Conservation (phyloP, 2,113 vertebrate genomes). For the Hemichromis elongatus region DNA sequence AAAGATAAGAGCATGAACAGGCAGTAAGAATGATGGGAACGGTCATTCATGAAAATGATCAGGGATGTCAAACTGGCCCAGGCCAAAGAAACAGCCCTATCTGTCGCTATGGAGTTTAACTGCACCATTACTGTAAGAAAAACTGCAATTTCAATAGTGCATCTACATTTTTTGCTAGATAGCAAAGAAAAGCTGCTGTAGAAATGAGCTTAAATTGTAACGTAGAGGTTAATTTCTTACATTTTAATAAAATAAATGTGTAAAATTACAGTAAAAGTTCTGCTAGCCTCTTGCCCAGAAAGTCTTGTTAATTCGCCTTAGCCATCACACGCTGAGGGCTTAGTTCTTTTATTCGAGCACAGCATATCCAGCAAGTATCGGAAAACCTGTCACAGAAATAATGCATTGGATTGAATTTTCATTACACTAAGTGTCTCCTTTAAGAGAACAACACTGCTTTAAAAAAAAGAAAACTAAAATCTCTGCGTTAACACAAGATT, state of each 20-base stretch:
- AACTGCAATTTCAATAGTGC: background rate
- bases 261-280: background rate
- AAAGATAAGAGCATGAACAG: too few species aligned
- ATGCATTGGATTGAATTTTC: background rate
- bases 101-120: accelerated
- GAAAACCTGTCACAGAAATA: background rate
- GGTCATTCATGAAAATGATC: too few species aligned
- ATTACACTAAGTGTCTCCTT: background rate
- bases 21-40: too few species aligned
- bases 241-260: background rate
- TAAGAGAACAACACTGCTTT: background rate
- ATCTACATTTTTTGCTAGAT: background rate
- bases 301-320: accelerated
- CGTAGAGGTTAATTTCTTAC: background rate
- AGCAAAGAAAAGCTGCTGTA: background rate
- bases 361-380: background rate
- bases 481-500: background rate
- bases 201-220: background rate
- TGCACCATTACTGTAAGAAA: background rate
- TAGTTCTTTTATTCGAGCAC: background rate
- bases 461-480: background rate
- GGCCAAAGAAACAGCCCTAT: background rate
- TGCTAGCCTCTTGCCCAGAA: background rate
- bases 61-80: background rate
- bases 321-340: background rate